Evolutionary conservation across 1,140 invertebrate genomes (phyloP).

Genomic region (Dendroctonus valens): DNA sequence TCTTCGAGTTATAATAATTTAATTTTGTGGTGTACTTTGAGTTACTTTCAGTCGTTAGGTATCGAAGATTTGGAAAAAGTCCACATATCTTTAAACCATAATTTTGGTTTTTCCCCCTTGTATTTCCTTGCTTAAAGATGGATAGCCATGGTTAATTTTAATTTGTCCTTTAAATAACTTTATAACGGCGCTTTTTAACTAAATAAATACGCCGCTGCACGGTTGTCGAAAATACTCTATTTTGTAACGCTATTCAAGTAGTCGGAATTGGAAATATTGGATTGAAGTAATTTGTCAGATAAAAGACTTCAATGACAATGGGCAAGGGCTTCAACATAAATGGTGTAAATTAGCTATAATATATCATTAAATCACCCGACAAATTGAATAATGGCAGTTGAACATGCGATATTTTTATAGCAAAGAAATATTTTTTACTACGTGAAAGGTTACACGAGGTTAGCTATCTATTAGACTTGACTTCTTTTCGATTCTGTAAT

Average conservation of each 20-base stretch:
- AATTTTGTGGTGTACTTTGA: too few species aligned
- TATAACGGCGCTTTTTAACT: not conserved
- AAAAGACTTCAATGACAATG: not conserved
- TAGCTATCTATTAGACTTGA: too few species aligned
- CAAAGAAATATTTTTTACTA: not conserved
- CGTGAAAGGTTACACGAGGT: not conserved
- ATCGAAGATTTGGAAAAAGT: too few species aligned
- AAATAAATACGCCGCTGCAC: not conserved
- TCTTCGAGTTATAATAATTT: too few species aligned
- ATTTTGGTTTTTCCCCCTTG: too few species aligned
- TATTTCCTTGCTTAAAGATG: too few species aligned
- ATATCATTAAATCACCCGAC: conserved; percentile 9
- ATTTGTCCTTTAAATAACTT: not conserved
- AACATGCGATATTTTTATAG: conserved; percentile 12
- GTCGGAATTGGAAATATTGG: not conserved
- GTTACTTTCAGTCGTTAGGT: too few species aligned
- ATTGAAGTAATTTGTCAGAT: not conserved
- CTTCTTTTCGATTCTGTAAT: too few species aligned
- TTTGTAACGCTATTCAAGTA: not conserved
- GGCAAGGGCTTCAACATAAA: not conserved
- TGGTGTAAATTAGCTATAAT: not conserved
- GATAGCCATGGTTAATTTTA: not conserved
- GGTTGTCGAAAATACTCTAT: not conserved
- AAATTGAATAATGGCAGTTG: conserved; percentile 9
- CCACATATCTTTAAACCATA: too few species aligned